These are phyloP conservation scores for Coregonus ussuriensis DNA, from an alignment of 2,797 vertebrate genomes.

Conservation along the genomic window DNA sequence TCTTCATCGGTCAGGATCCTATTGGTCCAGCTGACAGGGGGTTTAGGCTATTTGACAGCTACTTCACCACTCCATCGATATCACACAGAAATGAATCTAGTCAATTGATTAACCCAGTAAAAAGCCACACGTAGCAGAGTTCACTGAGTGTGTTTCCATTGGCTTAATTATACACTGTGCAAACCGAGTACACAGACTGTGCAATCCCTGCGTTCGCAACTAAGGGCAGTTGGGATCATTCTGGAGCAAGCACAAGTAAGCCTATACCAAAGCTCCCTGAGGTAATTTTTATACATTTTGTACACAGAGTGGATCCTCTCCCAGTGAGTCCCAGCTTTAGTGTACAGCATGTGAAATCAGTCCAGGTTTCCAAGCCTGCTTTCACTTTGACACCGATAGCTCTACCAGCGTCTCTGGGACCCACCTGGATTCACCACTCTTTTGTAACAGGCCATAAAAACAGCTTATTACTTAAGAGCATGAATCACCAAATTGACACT, in stretches of 20 bases:
- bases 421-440: conserved; percentile 21
- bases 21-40: not conserved
- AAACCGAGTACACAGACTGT: conserved; percentile 22
- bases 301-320: conserved; percentile 44
- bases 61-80: not conserved
- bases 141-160: conserved; percentile 30
- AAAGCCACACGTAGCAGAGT: not conserved
- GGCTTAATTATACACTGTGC: conserved; percentile 60
- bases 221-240: conserved; percentile 35
- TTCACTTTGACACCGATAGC: conserved; percentile 33
- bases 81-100: not conserved
- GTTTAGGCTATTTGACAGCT: not conserved
- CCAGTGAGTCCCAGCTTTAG: not conserved
- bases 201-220: conserved; percentile 3
- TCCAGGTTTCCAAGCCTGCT: conserved; percentile 49
- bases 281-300: conserved; percentile 51
- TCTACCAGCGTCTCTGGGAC: conserved; percentile 22
- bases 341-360: conserved; percentile 51
- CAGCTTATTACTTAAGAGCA: not conserved
- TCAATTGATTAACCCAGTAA: conserved; percentile 12
- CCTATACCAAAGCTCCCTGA: not conserved
- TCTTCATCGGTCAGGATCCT: not conserved
- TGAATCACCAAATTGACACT: not conserved
- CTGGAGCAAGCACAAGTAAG: conserved; percentile 27
- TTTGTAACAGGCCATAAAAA: conserved; percentile 46